phyloP scores from a whole-genome alignment of 2,113 vertebrate species.

The Cynocephalus volans region DNA sequence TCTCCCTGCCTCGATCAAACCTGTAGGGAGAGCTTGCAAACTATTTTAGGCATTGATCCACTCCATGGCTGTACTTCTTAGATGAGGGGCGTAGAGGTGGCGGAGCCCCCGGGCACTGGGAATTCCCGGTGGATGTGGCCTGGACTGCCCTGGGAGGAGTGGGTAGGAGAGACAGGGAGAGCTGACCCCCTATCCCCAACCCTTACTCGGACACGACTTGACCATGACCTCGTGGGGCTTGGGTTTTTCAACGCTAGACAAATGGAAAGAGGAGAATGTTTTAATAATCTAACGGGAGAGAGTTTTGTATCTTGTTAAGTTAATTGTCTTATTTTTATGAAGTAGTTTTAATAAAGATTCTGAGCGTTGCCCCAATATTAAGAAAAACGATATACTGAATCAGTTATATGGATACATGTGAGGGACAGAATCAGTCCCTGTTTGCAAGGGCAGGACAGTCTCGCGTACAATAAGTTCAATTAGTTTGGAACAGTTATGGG shows the following conservation, averaged over 20 bases:
- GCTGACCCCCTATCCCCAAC: not conserved
- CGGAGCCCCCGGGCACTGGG: not conserved
- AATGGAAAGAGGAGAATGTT: not conserved
- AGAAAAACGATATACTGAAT: conserved; percentile 51
- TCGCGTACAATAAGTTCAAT: not conserved
- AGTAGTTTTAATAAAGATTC: not conserved
- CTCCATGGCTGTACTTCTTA: not conserved
- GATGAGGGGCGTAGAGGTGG: not conserved
- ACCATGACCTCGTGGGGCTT: not conserved
- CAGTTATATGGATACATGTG: not conserved
- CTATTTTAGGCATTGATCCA: not conserved
- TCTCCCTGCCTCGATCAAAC: not conserved
- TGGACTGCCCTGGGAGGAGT: not conserved
- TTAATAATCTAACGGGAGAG: not conserved
- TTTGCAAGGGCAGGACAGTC: not conserved
- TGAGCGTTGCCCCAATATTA: not conserved
- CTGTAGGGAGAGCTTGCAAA: not conserved
- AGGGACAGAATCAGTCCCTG: not conserved
- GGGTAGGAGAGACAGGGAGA: not conserved
- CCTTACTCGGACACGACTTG: not conserved
- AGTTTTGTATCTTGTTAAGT: conserved; percentile 22
- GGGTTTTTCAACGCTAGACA: not conserved
- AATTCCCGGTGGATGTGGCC: not conserved
- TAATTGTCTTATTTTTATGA: conserved; percentile 42
- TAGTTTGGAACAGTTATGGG: not conserved